Percentiles rank a stretch among this genome's conserved stretches.
These are phyloP conservation scores for Minunthozetes semirufus DNA, from an alignment of 2,888 invertebrate genomes.

Conservation along the genomic window DNA sequence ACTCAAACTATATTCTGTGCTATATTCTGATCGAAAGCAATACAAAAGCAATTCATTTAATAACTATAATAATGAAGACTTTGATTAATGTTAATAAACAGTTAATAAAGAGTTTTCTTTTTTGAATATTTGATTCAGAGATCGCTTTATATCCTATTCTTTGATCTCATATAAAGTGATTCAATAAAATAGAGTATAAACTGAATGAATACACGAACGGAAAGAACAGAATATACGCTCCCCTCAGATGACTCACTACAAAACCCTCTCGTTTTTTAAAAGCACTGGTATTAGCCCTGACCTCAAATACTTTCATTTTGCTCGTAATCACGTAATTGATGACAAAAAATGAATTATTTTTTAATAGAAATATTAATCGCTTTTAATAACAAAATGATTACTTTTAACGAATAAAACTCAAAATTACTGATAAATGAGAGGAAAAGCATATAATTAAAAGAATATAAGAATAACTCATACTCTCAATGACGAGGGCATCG, in stretches of 20 bases:
- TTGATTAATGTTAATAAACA: not conserved
- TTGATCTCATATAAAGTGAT: not conserved
- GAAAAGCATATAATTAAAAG: not conserved
- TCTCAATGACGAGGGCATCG: constrained; percentile 40
- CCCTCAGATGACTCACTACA: not conserved
- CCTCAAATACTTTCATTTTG: not conserved
- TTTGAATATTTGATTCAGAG: not conserved
- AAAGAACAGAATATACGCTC: not conserved
- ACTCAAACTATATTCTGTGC: not conserved
- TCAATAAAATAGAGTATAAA: too few species aligned
- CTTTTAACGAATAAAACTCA: not conserved
- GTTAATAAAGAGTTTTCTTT: constrained; percentile 1
- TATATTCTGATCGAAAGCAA: not conserved
- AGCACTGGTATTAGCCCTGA: not conserved
- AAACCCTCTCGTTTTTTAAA: too few species aligned
- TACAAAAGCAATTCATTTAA: not conserved
- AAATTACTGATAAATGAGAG: not conserved
- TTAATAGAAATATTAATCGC: not conserved
- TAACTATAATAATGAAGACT: not conserved
- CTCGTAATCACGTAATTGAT: not conserved
- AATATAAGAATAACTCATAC: constrained; percentile 29
- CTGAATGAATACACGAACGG: not conserved
- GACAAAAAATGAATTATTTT: not conserved
- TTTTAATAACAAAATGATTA: not conserved
- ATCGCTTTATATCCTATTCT: not conserved